phyloP scores from a whole-genome alignment of 2,888 invertebrate species.

The Leistus spinibarbis region DNA sequence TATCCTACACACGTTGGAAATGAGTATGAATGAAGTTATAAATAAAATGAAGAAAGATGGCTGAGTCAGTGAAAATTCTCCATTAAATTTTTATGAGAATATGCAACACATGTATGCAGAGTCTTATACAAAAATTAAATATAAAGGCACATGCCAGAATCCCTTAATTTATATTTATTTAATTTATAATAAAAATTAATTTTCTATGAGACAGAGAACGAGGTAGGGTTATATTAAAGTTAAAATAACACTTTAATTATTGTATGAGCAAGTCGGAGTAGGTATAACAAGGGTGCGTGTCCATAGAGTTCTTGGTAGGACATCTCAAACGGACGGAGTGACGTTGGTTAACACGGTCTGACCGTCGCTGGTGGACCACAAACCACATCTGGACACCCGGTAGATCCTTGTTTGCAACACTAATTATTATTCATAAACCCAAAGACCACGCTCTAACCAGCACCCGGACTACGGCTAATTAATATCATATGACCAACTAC shows the following conservation, averaged over 20 bases:
- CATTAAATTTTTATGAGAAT: neutral
- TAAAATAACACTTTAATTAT: neutral
- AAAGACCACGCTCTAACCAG: conserved; percentile 52
- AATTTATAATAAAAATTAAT: neutral
- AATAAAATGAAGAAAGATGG: neutral
- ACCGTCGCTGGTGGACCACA: conserved; percentile 47
- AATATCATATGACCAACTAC: conserved; percentile 49
- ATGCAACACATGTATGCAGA: neutral
- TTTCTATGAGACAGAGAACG: neutral
- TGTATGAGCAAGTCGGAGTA: neutral
- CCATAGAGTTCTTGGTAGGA: neutral
- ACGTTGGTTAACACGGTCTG: neutral
- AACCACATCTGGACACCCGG: conserved; percentile 52
- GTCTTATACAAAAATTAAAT: neutral
- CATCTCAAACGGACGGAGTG: neutral
- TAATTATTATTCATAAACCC: conserved; percentile 59
- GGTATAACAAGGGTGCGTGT: neutral
- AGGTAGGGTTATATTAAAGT: neutral
- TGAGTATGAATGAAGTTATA: no score
- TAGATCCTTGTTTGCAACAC: conserved; percentile 56
- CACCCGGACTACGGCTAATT: conserved; percentile 53
- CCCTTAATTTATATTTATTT: neutral
- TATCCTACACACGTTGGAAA: no score
- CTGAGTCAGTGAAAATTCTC: neutral
- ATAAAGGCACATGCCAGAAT: neutral